Evolutionary conservation across 2,888 invertebrate species (phyloP), one percentile per base, ranked within the genome.

Genomic region (Amblyteles armatorius): DNA sequence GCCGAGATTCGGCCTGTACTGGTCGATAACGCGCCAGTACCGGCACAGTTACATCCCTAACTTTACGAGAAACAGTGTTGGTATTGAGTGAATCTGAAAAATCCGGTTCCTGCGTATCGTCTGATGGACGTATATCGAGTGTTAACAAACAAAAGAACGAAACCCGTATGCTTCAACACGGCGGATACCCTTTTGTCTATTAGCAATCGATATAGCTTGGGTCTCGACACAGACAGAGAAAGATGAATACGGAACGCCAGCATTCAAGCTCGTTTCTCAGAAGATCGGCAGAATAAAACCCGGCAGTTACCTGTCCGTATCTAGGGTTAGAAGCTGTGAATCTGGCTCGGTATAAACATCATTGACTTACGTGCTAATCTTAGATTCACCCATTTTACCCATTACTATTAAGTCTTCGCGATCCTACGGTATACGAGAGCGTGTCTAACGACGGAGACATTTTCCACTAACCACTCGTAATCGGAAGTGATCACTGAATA

Each of bases 391-490:
- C 3, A 72, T 16, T 40, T 19, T 11, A 52, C 1, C 4, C 5
- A 0, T 3, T 11, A 26, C 57, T 22, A 26, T 13, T 48, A 16
- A 48, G 44, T 26, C 26, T 57, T 22, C 57, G 26, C 57, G 11
- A 55, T 19, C 22, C 55, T 55, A 11, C 22, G 22, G 19, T 55
- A 19, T 19, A 19, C 11, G 40, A 40, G 40, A 3, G 19, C 29
- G 57, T 57, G 26, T 67, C 13, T 63, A 60, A 73, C 69, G 36
- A 57, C 26, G 5, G 11, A 13, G 26, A 44, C 19, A 65, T 81
- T 78, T 60, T 83, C 60, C 67, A 19, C 68, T 72, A 84, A 82
- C 71, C 83, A 78, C 79, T 82, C 72, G 67, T 82, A 79, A 82
- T 79, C 69, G 73, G 44, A 29, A 9, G 40, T 40, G 33, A 1